phyloP scores from a whole-genome alignment of 2,113 vertebrate genomes.

The Tenebrosternarchus preto region DNA sequence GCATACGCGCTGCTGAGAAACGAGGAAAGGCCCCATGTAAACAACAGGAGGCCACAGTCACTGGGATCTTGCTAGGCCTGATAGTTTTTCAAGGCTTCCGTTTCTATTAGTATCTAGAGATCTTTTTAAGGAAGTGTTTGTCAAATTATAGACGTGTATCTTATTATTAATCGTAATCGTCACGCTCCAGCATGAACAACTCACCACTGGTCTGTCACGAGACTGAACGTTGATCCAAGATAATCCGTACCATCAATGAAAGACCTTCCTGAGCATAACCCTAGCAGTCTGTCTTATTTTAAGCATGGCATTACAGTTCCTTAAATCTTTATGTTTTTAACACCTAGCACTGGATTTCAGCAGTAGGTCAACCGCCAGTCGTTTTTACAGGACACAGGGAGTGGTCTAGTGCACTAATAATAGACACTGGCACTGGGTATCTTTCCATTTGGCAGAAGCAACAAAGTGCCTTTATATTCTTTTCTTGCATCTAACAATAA shows the following conservation, averaged over 20 bases:
- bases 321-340: not conserved
- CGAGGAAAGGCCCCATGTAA: not conserved
- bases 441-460: slow-evolving; percentile 15
- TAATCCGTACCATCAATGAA: not conserved
- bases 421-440: slow-evolving; percentile 21
- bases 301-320: not conserved
- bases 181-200: not conserved
- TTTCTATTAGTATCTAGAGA: not conserved
- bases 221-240: not conserved
- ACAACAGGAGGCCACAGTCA: not conserved
- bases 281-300: not conserved
- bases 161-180: too few species aligned
- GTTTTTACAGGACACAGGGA: slow-evolving; percentile 15
- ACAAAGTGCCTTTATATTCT: not conserved
- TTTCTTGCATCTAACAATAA: not conserved
- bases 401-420: slow-evolving; percentile 22
- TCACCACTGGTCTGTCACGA: not conserved
- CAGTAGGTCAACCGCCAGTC: not conserved
- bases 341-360: too few species aligned
- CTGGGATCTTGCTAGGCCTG: not conserved
- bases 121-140: too few species aligned
- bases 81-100: not conserved
- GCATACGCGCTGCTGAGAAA: not conserved
- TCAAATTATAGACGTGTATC: too few species aligned
- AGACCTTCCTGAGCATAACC: not conserved